Evolutionary conservation across 2,797 vertebrate genomes (phyloP).

Genomic region (Sylvia borin): DNA sequence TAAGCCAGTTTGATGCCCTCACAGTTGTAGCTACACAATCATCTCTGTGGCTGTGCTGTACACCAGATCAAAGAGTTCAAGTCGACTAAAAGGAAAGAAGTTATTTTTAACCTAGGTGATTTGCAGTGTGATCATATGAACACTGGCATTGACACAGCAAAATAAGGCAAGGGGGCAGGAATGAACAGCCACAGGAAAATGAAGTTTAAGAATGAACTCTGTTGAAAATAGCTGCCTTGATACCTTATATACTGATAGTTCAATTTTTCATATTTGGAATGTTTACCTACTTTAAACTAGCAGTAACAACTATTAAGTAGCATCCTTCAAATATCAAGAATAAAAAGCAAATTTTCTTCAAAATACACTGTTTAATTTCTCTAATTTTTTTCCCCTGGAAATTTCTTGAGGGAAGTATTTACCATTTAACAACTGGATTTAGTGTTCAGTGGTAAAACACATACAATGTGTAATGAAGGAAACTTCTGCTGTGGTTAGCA

Average conservation of each 20-base stretch:
- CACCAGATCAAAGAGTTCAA: neutral
- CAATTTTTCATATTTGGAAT: neutral
- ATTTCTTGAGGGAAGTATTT: neutral
- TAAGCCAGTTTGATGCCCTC: neutral
- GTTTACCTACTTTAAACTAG: neutral
- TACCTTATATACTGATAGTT: neutral
- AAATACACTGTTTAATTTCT: neutral
- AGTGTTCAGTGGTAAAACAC: neutral
- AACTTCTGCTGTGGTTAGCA: neutral
- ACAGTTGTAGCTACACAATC: neutral
- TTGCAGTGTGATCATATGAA: neutral
- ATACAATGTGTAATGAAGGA: rapidly evolving
- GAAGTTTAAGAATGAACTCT: neutral
- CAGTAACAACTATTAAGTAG: neutral
- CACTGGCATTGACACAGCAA: neutral
- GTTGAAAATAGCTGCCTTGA: neutral
- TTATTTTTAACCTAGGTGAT: neutral
- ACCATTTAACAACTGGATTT: neutral
- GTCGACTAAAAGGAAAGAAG: neutral
- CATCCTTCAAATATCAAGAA: neutral
- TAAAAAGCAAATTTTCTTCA: neutral
- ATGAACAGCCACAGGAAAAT: neutral
- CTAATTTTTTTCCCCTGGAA: neutral
- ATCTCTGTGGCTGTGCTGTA: neutral
- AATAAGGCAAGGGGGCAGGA: neutral